phyloP scores from a whole-genome alignment of 30 jellyfish, hydroid and myxozoan species.

The Aurelia coerulea region DNA sequence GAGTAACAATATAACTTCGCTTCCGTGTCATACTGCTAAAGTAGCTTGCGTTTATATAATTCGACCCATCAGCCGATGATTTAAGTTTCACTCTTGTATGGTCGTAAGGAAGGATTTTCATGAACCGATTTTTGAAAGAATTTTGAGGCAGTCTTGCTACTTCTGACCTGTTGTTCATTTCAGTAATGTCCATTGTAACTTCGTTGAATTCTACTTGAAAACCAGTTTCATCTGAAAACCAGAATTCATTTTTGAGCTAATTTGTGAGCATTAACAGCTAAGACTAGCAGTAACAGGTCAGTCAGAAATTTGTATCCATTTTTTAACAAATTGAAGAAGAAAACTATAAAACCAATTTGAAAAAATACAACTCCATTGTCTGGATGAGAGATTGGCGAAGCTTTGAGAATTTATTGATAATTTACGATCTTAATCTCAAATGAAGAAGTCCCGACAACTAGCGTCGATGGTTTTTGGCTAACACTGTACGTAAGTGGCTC shows the following conservation, averaged over 20 bases:
- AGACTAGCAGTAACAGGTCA: not conserved
- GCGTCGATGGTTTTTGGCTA: no score
- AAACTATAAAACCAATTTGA: no score
- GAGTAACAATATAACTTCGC: slow-evolving; percentile 52
- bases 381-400: no score
- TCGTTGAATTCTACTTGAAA: slow-evolving; percentile 40
- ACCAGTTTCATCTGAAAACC: slow-evolving; percentile 6
- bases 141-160: slow-evolving; percentile 34
- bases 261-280: not conserved
- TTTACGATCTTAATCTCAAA: no score
- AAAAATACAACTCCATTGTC: no score
- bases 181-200: slow-evolving; percentile 8
- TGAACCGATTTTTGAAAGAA: slow-evolving; percentile 41
- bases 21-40: slow-evolving; percentile 22
- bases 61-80: not conserved
- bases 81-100: slow-evolving; percentile 48
- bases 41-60: slow-evolving; percentile 60
- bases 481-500: no score
- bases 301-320: not conserved
- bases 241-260: not conserved
- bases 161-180: slow-evolving; percentile 19
- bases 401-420: no score
- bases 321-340: no score
- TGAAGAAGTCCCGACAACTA: no score
- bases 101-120: slow-evolving; percentile 51